Percentiles rank a stretch among this genome's conserved stretches.
phyloP scores from a whole-genome alignment of 1,140 invertebrate genomes.

The Drosophila ambigua region DNA sequence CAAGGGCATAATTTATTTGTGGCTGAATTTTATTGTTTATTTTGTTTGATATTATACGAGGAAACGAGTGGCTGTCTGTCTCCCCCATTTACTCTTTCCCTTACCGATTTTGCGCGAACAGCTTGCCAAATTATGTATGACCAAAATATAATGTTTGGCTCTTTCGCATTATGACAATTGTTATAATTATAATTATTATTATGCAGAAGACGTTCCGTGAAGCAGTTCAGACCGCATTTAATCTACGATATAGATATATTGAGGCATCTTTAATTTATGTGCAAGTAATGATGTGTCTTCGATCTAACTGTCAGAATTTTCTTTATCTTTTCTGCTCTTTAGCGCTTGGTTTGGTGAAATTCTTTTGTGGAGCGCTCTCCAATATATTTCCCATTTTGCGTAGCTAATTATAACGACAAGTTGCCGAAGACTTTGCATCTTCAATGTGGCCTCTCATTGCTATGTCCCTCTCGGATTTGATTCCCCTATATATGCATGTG shows the following conservation, averaged over 20 bases:
- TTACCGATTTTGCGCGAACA: conserved; percentile 49
- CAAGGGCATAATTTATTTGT: conserved; percentile 78
- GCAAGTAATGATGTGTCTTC: neutral
- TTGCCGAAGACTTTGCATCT: too few relatives aligned
- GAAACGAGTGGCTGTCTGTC: conserved; percentile 24
- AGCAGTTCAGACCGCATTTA: neutral
- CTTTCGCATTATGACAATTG: conserved; percentile 52
- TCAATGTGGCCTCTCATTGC: too few relatives aligned
- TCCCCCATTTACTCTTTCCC: too few relatives aligned
- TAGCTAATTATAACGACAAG: too few relatives aligned
- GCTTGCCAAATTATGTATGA: conserved; percentile 65
- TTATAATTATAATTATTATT: conserved; percentile 50
- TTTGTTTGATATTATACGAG: conserved; percentile 70
- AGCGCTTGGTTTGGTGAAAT: too few relatives aligned
- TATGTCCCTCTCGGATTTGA: neutral
- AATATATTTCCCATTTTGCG: too few relatives aligned
- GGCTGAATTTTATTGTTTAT: conserved; percentile 82
- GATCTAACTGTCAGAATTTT: too few relatives aligned
- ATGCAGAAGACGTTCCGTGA: conserved; percentile 8
- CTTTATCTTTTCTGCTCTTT: too few relatives aligned
- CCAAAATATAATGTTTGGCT: conserved; percentile 43
- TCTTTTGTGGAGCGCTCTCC: too few relatives aligned
- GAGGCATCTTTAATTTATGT: neutral
- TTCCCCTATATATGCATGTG: conserved; percentile 23
- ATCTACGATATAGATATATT: neutral